Base-by-base conservation (phyloP, 1,140 invertebrate genomes). In the Macrosteles quadrilineatus region DNA sequence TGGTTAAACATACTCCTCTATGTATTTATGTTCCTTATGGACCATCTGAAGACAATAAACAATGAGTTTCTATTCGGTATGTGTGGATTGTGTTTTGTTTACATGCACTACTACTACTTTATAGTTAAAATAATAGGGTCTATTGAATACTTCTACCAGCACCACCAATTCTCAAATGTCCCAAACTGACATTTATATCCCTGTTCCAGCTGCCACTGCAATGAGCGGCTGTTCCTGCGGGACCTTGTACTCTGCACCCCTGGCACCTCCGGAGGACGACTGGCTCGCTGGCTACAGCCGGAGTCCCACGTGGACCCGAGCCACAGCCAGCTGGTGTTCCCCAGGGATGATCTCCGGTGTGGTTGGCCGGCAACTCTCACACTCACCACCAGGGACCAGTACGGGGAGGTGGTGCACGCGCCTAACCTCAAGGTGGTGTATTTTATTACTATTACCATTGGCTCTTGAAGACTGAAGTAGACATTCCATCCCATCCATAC, bases 231-330 rank as follows among this genome's bases (percentile, higher is more conserved):
- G 57, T 99, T 98, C 79, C 87, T 98, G 17, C 88, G 92, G 55
- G 96, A 99, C 80, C 96, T 98, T 76, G 93, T 98, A 19, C 85
- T 87, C 9, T 94, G 94, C 69, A 87, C 89, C 0, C 85, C 90
- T 12, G 93, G 91, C 1, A 96, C 95, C 0, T 94, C 93, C 72
- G 96, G 96, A 0, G 96, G 95, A 30, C 85, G 96, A 65, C 81
- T 99, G 64, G 95, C 96, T 0, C 89, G 93, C 79, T 98, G 96
- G 96, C 80, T 99, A 40, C 94, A 98, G 77, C 95, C 95, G 0
- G 94, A 96, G 76, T 91, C 95, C 11, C 92, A 92, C 68, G 90
- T 98, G 1, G 96, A 98, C 83, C 92, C 95, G 1, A 82, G 88
- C 68, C 88, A 89, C 77, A 98, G 94, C 81, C 90, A 95, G 79